phyloP scores from a whole-genome alignment of 2,113 vertebrate genomes.

The Myrmophylax atrothorax region DNA sequence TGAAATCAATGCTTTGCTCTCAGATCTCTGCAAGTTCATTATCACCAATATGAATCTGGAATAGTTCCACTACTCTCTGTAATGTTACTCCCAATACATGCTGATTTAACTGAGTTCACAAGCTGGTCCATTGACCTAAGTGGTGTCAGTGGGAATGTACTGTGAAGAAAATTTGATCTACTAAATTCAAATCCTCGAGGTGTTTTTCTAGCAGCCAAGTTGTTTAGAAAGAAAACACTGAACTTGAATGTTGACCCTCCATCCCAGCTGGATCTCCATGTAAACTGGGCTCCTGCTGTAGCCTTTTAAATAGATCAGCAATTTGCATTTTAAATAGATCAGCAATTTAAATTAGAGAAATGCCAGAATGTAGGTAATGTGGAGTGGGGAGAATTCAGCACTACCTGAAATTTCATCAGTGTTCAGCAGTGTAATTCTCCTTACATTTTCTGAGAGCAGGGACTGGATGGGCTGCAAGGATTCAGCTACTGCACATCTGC shows the following conservation, averaged over 20 bases:
- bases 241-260: conserved; percentile 64
- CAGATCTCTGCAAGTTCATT: conserved; percentile 27
- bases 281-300: conserved; percentile 66
- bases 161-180: conserved; percentile 63
- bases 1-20: conserved; percentile 8
- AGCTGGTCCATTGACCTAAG: conserved; percentile 69
- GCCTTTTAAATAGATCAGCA: conserved; percentile 68
- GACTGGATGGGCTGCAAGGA: neutral
- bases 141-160: conserved; percentile 61
- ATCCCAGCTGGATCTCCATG: conserved; percentile 64
- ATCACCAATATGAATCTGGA: conserved; percentile 57
- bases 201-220: conserved; percentile 61
- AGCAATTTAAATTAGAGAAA: conserved; percentile 60
- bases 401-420: conserved; percentile 27
- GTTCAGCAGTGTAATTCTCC: neutral
- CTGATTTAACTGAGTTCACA: conserved; percentile 65
- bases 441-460: neutral
- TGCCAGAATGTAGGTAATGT: conserved; percentile 24
- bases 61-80: conserved; percentile 44
- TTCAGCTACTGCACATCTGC: neutral
- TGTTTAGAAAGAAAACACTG: conserved; percentile 68
- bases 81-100: conserved; percentile 55
- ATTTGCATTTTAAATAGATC: conserved; percentile 69
- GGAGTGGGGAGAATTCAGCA: neutral
- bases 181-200: conserved; percentile 70